Conservation (phyloP, 2,797 vertebrate species). For the Cossypha caffra region DNA sequence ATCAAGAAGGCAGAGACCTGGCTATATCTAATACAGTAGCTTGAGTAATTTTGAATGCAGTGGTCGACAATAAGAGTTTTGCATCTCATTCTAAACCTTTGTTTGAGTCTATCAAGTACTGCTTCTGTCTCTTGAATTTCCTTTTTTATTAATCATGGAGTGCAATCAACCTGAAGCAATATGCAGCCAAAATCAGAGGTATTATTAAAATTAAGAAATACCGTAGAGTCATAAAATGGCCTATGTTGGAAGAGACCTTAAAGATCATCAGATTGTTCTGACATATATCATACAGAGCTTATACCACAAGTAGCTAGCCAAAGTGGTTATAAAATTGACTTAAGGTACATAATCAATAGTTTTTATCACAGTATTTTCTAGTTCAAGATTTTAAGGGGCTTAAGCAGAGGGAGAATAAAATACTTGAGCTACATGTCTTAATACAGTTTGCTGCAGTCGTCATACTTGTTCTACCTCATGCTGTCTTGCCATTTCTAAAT, state of each 20-base stretch:
- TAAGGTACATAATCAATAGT: neutral
- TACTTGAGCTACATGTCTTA: neutral
- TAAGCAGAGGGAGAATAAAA: neutral
- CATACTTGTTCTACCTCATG: neutral
- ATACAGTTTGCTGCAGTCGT: neutral
- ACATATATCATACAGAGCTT: neutral
- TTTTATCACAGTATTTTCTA: neutral
- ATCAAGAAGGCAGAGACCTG: neutral
- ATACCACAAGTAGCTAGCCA: neutral
- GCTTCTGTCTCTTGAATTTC: neutral
- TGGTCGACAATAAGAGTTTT: neutral
- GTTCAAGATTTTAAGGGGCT: neutral
- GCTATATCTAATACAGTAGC: neutral
- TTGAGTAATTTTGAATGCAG: neutral
- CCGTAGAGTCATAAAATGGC: neutral
- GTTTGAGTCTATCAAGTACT: neutral
- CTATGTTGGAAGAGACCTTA: neutral
- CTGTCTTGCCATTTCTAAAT: neutral
- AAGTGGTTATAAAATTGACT: neutral
- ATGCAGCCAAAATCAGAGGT: neutral
- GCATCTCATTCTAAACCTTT: neutral
- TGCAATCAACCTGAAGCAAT: neutral
- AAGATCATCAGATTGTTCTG: neutral
- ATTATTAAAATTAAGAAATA: neutral
- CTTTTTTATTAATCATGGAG: neutral